Evolutionary conservation across 2,888 invertebrate species (phyloP), one percentile per base, ranked within the genome.

Genomic region (Apodemia mormo): DNA sequence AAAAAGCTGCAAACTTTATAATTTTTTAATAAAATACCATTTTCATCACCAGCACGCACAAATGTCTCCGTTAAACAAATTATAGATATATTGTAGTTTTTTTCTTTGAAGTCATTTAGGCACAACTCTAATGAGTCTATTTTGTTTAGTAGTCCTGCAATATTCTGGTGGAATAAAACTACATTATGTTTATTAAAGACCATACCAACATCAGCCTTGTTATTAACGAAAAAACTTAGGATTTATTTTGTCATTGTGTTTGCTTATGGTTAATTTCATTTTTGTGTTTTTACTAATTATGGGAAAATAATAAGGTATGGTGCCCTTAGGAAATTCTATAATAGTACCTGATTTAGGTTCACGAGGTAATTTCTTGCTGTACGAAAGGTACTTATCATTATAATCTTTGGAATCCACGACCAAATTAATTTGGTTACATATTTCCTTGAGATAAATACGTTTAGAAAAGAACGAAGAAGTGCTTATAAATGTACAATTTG

Each of bases 401-500:
- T 54, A 54, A 54, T 54, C 22, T 54, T 54, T 54, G 54, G 54
- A 54, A 22, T 54, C 54, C 22, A 54, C 12, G 12, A 54, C 22
- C 6, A 54, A 54, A 54, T 54, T 54, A 10, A 54, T 54, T 54
- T 54, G 9, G 12, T 54, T 8, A 7, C 56, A 56, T 56, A 56
- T 8, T 56, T 29, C 29, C 8, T 56, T n/a, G 4, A 56, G 5
- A 56, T 56, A 56, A 22, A 56, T 56, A 56, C 12, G 56, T 56
- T 56, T 56, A 56, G 56, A 56, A 12, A 56, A 56, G 9, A 12
- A 56, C 2, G 56, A 56, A 10, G 12, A 56, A 12, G 56, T 56
- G 29, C 12, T 56, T 12, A 56, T 29, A 56, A 56, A 56, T 56
- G 56, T 56, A 56, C 56, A 56, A 56, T 56, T 56, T 10, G 56